These are phyloP conservation scores for Dicrurus megarhynchus DNA, from an alignment of 2,113 vertebrate species.

Conservation along the genomic window DNA sequence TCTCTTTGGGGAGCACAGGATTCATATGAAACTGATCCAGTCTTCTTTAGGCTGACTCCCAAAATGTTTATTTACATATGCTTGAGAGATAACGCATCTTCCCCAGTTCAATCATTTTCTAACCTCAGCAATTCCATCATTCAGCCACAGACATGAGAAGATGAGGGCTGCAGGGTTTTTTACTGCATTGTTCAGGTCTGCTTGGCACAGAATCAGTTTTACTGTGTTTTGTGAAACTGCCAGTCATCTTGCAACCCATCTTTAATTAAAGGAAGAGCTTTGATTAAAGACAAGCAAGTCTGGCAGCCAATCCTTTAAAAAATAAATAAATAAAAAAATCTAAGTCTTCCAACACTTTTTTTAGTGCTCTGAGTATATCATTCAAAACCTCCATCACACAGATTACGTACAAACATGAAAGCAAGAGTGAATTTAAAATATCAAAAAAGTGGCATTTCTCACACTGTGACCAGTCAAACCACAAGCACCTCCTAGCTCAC, in stretches of 20 bases:
- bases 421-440: neutral
- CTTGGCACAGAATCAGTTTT: neutral
- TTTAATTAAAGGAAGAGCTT: conserved; percentile 6
- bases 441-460: neutral
- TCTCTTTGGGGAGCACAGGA: neutral
- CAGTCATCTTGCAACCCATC: neutral
- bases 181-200: neutral
- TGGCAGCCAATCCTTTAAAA: neutral
- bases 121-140: neutral
- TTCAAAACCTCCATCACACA: neutral
- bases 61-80: neutral
- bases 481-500: neutral
- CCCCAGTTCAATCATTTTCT: neutral
- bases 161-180: neutral
- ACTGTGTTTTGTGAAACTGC: neutral
- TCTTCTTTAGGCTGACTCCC: neutral
- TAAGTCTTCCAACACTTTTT: neutral
- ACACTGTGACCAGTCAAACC: neutral
- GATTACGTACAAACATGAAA: neutral
- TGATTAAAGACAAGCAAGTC: neutral
- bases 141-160: neutral
- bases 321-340: neutral
- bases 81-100: neutral
- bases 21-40: neutral
- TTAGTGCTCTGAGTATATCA: neutral